Evolutionary conservation across 37 sponge, comb jelly and placozoan genomes (phyloP).

Genomic region (Ephydatia muelleri): DNA sequence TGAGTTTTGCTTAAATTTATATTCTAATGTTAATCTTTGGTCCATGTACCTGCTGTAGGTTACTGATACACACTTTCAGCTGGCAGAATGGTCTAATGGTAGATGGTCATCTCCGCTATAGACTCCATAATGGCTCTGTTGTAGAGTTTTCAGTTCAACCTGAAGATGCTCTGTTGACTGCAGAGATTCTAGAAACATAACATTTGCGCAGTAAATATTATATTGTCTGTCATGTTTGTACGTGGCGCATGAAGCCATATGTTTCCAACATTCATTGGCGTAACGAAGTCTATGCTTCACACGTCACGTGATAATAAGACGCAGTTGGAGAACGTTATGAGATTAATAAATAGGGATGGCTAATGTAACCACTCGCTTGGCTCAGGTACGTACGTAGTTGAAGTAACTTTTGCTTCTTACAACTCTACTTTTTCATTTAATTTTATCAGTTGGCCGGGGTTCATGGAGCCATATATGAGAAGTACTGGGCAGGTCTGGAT

Average conservation of each 20-base stretch:
- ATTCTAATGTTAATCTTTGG: background rate
- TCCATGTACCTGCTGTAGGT: constrained; percentile 6
- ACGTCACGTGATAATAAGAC: background rate
- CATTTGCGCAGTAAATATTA: background rate
- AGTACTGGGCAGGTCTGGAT: constrained; percentile 67
- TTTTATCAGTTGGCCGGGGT: constrained; percentile 55
- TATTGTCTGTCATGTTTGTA: background rate
- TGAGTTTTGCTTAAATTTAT: constrained; percentile 5
- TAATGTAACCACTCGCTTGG: background rate
- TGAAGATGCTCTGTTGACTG: constrained; percentile 53
- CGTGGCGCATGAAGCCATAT: background rate
- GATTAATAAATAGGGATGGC: background rate
- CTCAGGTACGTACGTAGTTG: background rate
- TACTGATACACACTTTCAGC: constrained; percentile 52
- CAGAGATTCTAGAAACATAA: constrained; percentile 1
- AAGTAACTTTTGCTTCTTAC: background rate
- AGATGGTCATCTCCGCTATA: constrained; percentile 55
- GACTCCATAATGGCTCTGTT: constrained; percentile 52
- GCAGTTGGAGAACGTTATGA: background rate
- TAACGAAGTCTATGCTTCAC: background rate
- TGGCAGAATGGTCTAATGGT: constrained; percentile 59
- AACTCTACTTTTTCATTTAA: background rate
- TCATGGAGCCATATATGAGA: constrained; percentile 57
- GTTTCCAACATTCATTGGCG: background rate
- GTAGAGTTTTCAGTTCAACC: constrained; percentile 45